Conservation (phyloP, 2,797 vertebrate genomes). For the Anisognathus igniventris region DNA sequence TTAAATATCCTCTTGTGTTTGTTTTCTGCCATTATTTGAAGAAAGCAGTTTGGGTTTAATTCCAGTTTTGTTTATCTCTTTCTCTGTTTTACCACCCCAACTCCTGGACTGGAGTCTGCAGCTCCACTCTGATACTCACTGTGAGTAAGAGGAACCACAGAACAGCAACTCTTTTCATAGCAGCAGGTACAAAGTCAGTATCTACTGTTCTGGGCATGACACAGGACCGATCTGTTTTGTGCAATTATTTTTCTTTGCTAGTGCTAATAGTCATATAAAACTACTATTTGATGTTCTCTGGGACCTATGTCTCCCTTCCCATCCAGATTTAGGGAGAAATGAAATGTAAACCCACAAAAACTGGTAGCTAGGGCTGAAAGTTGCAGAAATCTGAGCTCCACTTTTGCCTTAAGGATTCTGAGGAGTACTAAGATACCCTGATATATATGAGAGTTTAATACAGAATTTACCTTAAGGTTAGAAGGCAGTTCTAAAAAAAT, state of each 20-base stretch:
- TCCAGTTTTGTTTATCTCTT: background rate
- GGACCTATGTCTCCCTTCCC: background rate
- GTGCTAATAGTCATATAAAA: background rate
- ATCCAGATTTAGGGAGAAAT: background rate
- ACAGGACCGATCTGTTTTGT: background rate
- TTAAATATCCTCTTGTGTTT: background rate
- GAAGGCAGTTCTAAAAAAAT: background rate
- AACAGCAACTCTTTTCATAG: background rate
- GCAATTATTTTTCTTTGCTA: background rate
- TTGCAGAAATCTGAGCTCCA: background rate
- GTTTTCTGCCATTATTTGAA: background rate
- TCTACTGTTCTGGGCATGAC: background rate
- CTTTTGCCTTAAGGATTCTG: background rate
- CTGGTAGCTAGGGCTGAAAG: background rate
- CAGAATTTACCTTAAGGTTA: background rate
- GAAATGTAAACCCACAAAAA: background rate
- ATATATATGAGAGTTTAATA: background rate
- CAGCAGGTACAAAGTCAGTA: background rate
- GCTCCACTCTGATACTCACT: background rate
- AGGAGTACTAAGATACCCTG: background rate
- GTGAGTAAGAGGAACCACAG: background rate
- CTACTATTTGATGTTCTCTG: background rate
- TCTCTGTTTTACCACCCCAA: background rate
- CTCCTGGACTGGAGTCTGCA: background rate
- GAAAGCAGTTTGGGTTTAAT: background rate